Base-by-base conservation (phyloP, 2,113 vertebrate genomes). In the Centropus unirufus region DNA sequence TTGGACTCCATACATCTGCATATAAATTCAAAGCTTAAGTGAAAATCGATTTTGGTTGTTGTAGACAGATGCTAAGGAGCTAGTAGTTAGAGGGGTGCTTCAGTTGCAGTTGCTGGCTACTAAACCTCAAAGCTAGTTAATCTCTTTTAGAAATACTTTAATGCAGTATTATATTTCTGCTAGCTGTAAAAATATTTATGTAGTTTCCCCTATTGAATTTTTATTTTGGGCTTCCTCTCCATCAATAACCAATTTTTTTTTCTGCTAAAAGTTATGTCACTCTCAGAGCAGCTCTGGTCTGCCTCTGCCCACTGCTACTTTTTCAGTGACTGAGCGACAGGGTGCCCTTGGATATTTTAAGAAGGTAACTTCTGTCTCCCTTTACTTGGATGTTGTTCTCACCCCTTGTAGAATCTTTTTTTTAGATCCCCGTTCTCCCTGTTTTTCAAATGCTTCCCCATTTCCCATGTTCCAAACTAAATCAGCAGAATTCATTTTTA, bases 221-320 rank as follows among this genome's bases (percentile, higher is more conserved):
- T 88, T 80, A 44, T 70, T 80, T 72, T 69, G 36, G 67, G 10
- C 72, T 93, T 93, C 54, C 51, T 92, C 22, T 94, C 82, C 42
- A 29, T 66, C 54, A 94, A 88, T 96, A 95, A 94, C 85, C 29
- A 55, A 64, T 95, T 12, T 83, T 87, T 93, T 95, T 90, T 62
- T 61, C 76, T 94, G 19, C 93, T 95, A 36, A 80, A 97, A 96
- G 88, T 92, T 95, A 74, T 21, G 11, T 96, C 94, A 97, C 85
- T 86, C 68, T 97, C 57, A 92, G 95, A 96, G 93, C 85, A 97
- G 90, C 91, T 86, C 84, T 97, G 90, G 85, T 94, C 90, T 97
- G 95, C 76, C 90, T 95, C 63, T 95, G 95, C 75, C 92, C 92
- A 76, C 78, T 93, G 85, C 87, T 95, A 59, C 92, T 88, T 93